Evolutionary conservation across 2,113 vertebrate species (phyloP).

Genomic region (Tamias sibiricus): DNA sequence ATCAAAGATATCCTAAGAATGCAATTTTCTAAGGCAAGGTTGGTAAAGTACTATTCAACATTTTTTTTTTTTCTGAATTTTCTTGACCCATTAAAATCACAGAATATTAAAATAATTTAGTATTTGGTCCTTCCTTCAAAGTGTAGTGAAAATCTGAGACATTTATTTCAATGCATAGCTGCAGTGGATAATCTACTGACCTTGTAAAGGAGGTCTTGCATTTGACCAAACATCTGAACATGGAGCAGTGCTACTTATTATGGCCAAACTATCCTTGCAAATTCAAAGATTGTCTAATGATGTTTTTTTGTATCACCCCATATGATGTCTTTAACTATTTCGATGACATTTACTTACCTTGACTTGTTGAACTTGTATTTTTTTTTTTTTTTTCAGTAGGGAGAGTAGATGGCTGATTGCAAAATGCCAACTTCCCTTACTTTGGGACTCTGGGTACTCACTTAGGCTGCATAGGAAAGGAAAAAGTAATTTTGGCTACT

Average conservation of each 20-base stretch:
- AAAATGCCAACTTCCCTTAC: neutral
- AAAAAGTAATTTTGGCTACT: neutral
- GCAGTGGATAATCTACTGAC: neutral
- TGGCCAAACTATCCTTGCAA: neutral
- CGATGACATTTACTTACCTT: neutral
- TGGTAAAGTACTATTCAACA: neutral
- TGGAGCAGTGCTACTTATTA: neutral
- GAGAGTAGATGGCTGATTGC: neutral
- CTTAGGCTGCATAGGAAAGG: neutral
- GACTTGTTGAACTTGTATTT: neutral
- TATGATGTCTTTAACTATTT: neutral
- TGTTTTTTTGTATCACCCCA: neutral
- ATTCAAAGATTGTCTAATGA: neutral
- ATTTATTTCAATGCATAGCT: neutral
- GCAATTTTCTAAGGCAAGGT: neutral
- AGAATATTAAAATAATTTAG: neutral
- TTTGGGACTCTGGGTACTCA: neutral
- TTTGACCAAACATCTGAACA: accelerated
- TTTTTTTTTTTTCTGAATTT: neutral
- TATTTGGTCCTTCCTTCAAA: neutral
- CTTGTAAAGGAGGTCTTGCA: neutral
- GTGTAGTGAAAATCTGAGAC: neutral
- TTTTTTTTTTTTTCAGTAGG: neutral
- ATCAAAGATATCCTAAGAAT: neutral
- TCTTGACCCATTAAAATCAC: neutral